Conservation (phyloP, 2,888 invertebrate genomes). For the Drosophila birchii region DNA sequence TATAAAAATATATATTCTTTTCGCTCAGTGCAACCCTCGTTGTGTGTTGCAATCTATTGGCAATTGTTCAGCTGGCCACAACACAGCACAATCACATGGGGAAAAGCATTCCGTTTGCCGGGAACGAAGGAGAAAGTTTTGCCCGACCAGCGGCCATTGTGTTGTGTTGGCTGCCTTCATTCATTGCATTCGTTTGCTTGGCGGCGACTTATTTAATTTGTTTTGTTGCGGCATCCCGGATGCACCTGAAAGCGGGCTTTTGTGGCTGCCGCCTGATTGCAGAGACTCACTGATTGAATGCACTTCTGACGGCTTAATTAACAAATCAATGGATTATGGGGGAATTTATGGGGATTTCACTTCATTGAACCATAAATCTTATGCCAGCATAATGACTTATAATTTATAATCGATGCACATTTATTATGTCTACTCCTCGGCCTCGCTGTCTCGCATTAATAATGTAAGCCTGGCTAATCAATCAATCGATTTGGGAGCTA, state of each 20-base stretch:
- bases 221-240: slow-evolving; percentile 31
- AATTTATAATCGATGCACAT: slow-evolving; percentile 34
- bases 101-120: slow-evolving; percentile 22
- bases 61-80: slow-evolving; percentile 40
- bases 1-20: neutral
- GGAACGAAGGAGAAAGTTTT: slow-evolving; percentile 33
- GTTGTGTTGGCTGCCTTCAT: slow-evolving; percentile 15
- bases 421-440: slow-evolving; percentile 10
- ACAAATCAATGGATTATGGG: slow-evolving; percentile 23
- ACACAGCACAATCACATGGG: slow-evolving; percentile 35
- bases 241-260: slow-evolving; percentile 28
- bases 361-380: slow-evolving; percentile 27
- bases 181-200: slow-evolving; percentile 5
- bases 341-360: slow-evolving; percentile 22
- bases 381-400: slow-evolving; percentile 12
- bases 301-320: slow-evolving; percentile 29
- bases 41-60: slow-evolving; percentile 40
- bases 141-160: slow-evolving; percentile 28
- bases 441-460: slow-evolving; percentile 15
- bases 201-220: slow-evolving; percentile 46
- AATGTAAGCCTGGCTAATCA: slow-evolving; percentile 29
- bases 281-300: slow-evolving; percentile 20
- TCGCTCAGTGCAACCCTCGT: neutral
- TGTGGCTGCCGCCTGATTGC: slow-evolving; percentile 26
- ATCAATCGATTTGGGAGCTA: slow-evolving; percentile 41